Conservation (phyloP, 2,797 vertebrate species). For the Acestrorhynchus altus region DNA sequence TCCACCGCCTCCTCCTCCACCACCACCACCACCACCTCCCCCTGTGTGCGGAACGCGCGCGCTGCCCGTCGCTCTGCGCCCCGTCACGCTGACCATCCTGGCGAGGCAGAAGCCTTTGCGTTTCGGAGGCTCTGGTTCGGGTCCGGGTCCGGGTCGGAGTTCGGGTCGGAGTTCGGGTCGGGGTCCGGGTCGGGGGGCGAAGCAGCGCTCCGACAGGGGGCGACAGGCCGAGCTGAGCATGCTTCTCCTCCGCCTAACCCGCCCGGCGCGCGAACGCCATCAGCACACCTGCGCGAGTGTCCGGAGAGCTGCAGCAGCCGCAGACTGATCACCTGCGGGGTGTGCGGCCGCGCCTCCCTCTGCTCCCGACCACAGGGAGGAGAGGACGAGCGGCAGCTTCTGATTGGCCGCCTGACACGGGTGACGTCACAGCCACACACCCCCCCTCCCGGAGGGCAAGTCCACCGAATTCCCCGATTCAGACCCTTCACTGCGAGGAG, state of each 20-base stretch:
- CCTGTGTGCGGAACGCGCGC: background rate
- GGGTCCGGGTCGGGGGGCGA: no score
- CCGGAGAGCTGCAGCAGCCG: background rate
- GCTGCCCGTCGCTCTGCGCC: slow-evolving; percentile 72
- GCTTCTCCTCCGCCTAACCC: background rate
- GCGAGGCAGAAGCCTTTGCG: slow-evolving; percentile 92
- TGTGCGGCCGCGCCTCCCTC: background rate
- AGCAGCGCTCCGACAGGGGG: slow-evolving; percentile 77
- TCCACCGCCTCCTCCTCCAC: background rate
- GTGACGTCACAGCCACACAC: slow-evolving; percentile 2
- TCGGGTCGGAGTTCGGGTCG: no score
- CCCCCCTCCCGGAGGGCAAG: no score
- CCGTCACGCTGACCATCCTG: slow-evolving; percentile 87
- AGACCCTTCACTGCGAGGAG: no score
- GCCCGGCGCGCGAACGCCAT: background rate
- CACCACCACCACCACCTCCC: background rate
- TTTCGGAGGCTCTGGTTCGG: slow-evolving; percentile 81
- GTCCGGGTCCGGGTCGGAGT: no score
- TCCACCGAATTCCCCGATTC: background rate
- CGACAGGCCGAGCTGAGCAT: slow-evolving; percentile 76
- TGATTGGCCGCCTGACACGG: slow-evolving; percentile 71
- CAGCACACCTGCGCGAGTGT: background rate
- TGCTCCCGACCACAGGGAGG: slow-evolving; percentile 65
- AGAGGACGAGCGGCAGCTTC: slow-evolving; percentile 51
- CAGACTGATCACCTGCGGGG: background rate